phyloP scores from a whole-genome alignment of 2,888 invertebrate species.

The Achlya flavicornis region DNA sequence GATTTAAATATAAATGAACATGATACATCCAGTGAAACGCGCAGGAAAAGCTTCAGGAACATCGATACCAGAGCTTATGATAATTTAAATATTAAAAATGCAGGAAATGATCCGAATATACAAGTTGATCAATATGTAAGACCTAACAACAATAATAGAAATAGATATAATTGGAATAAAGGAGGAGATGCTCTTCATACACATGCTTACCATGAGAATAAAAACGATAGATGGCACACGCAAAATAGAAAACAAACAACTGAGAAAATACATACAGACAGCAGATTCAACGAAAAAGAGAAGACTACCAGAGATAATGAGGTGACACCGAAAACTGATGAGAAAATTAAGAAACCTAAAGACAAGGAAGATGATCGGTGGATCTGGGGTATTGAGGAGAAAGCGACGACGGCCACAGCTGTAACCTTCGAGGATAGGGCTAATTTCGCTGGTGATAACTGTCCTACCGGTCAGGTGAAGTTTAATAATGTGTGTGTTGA shows the following conservation, averaged over 20 bases:
- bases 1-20: background rate
- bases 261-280: background rate
- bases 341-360: constrained; percentile 17
- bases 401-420: constrained; percentile 7
- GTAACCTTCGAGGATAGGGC: constrained; percentile 39
- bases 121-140: background rate
- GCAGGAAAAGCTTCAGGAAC: background rate
- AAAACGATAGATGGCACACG: background rate
- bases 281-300: background rate
- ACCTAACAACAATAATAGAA: background rate
- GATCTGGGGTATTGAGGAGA: constrained; percentile 27
- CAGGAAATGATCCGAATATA: background rate
- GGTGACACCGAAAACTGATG: constrained; percentile 7
- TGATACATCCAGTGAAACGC: background rate
- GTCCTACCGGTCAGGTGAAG: constrained; percentile 37
- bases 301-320: constrained; percentile 12
- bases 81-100: background rate
- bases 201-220: background rate
- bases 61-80: constrained; percentile 2
- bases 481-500: constrained; percentile 34
- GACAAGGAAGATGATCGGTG: constrained; percentile 33
- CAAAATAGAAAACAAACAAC: background rate
- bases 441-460: constrained; percentile 38
- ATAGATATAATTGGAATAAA: background rate
- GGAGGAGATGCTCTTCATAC: background rate